These are phyloP conservation scores for Camponotus vicinus DNA, from an alignment of 1,140 invertebrate species.

Conservation along the genomic window DNA sequence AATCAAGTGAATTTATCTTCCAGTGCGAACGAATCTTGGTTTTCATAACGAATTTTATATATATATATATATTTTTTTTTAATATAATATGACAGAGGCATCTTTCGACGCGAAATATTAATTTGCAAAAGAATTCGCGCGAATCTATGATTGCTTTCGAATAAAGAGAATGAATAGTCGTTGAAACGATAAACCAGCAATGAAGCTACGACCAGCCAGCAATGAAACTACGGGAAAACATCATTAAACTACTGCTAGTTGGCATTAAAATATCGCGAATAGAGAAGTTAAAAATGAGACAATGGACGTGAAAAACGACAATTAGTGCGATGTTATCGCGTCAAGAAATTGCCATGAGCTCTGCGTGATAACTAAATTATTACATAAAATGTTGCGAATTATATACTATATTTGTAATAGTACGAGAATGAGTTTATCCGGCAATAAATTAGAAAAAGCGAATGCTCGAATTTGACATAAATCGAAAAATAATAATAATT, in stretches of 20 bases:
- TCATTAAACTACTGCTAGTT: slow-evolving; percentile 74
- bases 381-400: slow-evolving; percentile 64
- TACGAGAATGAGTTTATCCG: neutral
- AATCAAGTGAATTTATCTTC: no score
- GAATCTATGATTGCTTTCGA: slow-evolving; percentile 43
- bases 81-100: neutral
- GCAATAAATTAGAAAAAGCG: neutral
- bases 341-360: slow-evolving; percentile 64
- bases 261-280: slow-evolving; percentile 70
- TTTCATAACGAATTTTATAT: no score
- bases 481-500: neutral
- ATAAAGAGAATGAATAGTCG: slow-evolving; percentile 48
- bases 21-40: no score
- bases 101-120: slow-evolving; percentile 46
- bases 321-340: slow-evolving; percentile 72
- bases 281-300: slow-evolving; percentile 65
- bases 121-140: slow-evolving; percentile 45
- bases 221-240: slow-evolving; percentile 65
- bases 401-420: slow-evolving; percentile 35
- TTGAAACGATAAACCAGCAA: slow-evolving; percentile 68
- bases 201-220: slow-evolving; percentile 69
- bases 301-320: slow-evolving; percentile 77
- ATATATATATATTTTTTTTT: no score
- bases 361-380: slow-evolving; percentile 67
- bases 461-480: slow-evolving; percentile 1